phyloP scores from a whole-genome alignment of 2,113 vertebrate species.

The Clarias macrocephalus region DNA sequence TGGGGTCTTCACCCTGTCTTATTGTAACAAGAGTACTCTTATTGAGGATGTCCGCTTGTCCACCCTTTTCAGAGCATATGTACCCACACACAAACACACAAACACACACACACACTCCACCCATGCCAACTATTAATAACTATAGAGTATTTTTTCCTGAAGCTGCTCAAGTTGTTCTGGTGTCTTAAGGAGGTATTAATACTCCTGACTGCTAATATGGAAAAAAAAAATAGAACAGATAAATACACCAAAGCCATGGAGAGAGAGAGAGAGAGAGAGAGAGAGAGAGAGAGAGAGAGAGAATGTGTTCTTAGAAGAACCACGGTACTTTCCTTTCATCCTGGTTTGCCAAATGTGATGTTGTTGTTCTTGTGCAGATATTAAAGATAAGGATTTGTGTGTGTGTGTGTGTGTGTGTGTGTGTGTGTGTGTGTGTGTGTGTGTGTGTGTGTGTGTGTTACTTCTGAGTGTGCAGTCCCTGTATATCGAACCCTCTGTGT shows the following conservation, averaged over 20 bases:
- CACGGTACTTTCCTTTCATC: constrained; percentile 29
- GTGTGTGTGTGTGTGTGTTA: constrained; percentile 11
- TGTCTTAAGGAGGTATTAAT: background rate
- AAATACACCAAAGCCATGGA: background rate
- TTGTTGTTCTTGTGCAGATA: constrained; percentile 2
- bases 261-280: background rate
- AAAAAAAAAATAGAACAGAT: background rate
- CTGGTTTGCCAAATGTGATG: constrained; percentile 8
- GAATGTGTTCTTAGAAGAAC: background rate
- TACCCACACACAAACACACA: background rate
- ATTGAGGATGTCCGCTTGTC: constrained; percentile 47
- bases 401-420: too few species aligned
- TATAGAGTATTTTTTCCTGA: constrained; percentile 18
- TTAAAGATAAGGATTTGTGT: background rate
- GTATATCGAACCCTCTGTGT: background rate
- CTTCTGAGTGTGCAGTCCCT: background rate
- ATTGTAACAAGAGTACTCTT: constrained; percentile 25
- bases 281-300: background rate
- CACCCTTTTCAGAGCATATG: constrained; percentile 19
- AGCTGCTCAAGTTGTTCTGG: background rate
- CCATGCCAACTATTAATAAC: constrained; percentile 32
- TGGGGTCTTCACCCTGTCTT: constrained; percentile 1
- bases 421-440: constrained; percentile 1
- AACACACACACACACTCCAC: constrained; percentile 1
- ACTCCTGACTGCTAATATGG: background rate